These are phyloP conservation scores for Melanargia galathea DNA, from an alignment of 2,888 invertebrate species.

Conservation along the genomic window DNA sequence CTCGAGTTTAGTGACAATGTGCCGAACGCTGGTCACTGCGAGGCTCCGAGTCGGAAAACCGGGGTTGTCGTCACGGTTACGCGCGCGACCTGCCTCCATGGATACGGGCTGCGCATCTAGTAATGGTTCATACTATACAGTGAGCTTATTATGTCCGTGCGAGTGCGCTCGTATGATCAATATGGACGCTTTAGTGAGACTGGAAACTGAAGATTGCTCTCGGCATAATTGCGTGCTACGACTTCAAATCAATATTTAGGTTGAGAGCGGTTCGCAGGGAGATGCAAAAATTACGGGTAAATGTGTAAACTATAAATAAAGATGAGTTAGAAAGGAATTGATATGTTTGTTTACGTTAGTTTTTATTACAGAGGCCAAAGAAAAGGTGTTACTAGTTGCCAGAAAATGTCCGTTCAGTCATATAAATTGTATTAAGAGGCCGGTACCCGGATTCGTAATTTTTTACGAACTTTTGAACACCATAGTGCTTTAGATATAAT, in stretches of 20 bases:
- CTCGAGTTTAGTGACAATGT: slow-evolving; percentile 78
- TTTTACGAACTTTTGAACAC: too few relatives aligned
- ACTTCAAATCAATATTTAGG: slow-evolving; percentile 41
- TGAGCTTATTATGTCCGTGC: slow-evolving; percentile 54
- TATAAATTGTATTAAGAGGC: too few relatives aligned
- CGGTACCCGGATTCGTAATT: too few relatives aligned
- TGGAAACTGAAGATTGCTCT: slow-evolving; percentile 57
- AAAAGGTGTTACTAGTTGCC: slow-evolving; percentile 1
- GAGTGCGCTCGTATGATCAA: slow-evolving; percentile 59
- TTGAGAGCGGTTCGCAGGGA: slow-evolving; percentile 16
- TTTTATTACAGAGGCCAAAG: slow-evolving; percentile 10
- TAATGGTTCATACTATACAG: slow-evolving; percentile 47
- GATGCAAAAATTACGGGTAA: slow-evolving; percentile 8
- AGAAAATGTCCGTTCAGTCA: too few relatives aligned
- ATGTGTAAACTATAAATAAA: slow-evolving; percentile 24
- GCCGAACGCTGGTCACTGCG: slow-evolving; percentile 73
- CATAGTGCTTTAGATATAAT: too few relatives aligned
- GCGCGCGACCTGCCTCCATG: slow-evolving; percentile 72
- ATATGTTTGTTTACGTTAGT: slow-evolving; percentile 10
- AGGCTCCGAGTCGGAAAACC: slow-evolving; percentile 69
- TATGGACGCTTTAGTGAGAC: slow-evolving; percentile 53
- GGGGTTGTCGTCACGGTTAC: slow-evolving; percentile 73
- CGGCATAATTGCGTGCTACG: slow-evolving; percentile 43
- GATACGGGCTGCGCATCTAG: slow-evolving; percentile 66
- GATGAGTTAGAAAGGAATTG: slow-evolving; percentile 5